phyloP scores from a whole-genome alignment of 2,113 vertebrate genomes.

The Ciconia maguari region DNA sequence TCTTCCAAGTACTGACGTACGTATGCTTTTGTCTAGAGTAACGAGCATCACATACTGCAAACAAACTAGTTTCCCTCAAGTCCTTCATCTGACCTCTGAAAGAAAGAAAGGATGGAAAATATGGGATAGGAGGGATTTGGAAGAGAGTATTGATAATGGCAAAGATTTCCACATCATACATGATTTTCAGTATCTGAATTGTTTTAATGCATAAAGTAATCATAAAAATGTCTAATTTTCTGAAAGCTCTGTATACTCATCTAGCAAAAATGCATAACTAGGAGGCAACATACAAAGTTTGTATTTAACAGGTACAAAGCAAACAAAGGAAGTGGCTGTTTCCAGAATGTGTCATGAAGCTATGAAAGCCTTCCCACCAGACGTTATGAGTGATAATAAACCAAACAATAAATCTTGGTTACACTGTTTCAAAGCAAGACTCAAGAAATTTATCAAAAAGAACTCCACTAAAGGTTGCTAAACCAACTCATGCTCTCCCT shows the following conservation, averaged over 20 bases:
- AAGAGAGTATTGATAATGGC: background rate
- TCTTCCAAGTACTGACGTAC: background rate
- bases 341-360: background rate
- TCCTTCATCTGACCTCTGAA: background rate
- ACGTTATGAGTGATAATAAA: background rate
- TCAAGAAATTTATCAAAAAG: background rate
- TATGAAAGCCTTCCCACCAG: background rate
- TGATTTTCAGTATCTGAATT: background rate
- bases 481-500: background rate
- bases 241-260: background rate
- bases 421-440: background rate
- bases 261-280: background rate
- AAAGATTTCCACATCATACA: accelerated
- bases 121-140: background rate
- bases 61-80: background rate
- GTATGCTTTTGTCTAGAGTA: background rate
- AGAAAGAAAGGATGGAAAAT: background rate
- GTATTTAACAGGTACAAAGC: background rate
- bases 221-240: background rate
- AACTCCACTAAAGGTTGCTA: background rate
- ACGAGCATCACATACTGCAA: background rate
- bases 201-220: background rate
- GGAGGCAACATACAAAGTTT: background rate
- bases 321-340: background rate
- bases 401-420: background rate